These are phyloP conservation scores for Nanorana parkeri DNA, from an alignment of 2,113 vertebrate species.

Conservation along the genomic window DNA sequence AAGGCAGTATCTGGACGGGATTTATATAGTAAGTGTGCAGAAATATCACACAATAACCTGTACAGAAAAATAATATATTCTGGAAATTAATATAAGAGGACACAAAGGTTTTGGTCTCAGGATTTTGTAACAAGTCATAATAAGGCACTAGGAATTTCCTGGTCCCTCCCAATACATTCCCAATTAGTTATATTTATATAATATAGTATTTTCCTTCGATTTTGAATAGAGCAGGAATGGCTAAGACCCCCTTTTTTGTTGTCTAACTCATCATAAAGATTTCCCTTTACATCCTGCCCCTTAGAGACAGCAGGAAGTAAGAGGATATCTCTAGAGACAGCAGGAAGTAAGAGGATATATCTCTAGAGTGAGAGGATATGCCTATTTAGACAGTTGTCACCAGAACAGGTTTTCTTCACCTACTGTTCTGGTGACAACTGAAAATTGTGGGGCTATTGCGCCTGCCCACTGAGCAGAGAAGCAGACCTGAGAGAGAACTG, in stretches of 20 bases:
- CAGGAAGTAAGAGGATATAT: neutral
- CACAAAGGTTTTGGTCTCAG: neutral
- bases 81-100: neutral
- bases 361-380: neutral
- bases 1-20: neutral
- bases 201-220: no score
- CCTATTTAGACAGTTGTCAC: no score
- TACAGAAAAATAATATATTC: neutral
- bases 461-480: no score
- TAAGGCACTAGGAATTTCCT: neutral
- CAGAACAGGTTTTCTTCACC: no score
- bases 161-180: neutral
- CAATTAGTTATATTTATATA: no score
- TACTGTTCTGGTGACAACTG: no score
- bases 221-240: no score
- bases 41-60: neutral
- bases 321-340: neutral
- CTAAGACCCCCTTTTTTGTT: neutral
- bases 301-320: neutral
- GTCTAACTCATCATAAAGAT: no score
- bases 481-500: no score
- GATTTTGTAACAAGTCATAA: neutral
- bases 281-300: neutral
- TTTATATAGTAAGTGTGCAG: neutral
- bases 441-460: no score